Evolutionary conservation across 1,140 invertebrate genomes (phyloP).

Genomic region (Leptestheria dahalacensis): DNA sequence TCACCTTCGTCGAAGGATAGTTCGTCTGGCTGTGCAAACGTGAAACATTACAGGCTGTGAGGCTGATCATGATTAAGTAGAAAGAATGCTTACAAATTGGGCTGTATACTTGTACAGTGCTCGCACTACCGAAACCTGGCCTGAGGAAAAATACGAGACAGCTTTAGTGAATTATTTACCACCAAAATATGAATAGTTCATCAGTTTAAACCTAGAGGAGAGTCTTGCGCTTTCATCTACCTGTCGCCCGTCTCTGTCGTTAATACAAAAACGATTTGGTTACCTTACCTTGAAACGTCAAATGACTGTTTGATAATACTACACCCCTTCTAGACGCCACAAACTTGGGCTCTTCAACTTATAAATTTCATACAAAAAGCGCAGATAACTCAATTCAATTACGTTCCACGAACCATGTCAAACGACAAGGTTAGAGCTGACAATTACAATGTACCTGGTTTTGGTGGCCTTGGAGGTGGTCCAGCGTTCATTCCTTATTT

Average conservation of each 20-base stretch:
- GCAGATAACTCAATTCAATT: neutral
- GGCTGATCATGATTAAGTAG: neutral
- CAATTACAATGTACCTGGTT: conserved; percentile 3
- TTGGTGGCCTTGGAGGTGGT: neutral
- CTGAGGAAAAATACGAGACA: conserved; percentile 27
- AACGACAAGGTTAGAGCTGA: neutral
- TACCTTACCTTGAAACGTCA: no score
- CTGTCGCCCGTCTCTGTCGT: no score
- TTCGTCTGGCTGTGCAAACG: conserved; percentile 31
- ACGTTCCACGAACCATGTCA: no score
- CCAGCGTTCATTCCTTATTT: neutral
- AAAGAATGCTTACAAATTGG: conserved; percentile 36
- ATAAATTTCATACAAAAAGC: neutral
- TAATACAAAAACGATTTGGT: no score
- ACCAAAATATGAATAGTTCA: no score
- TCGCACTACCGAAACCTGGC: conserved; percentile 42
- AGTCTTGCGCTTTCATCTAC: no score
- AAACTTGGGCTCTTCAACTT: no score
- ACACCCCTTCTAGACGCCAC: no score
- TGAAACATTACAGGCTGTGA: conserved; percentile 16
- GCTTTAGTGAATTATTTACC: no score
- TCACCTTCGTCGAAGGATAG: conserved; percentile 51
- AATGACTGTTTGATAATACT: no score
- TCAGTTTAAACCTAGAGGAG: no score
- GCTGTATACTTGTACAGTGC: conserved; percentile 42